Evolutionary conservation across 1,140 invertebrate genomes (phyloP).

Genomic region (Drosophila pachea): DNA sequence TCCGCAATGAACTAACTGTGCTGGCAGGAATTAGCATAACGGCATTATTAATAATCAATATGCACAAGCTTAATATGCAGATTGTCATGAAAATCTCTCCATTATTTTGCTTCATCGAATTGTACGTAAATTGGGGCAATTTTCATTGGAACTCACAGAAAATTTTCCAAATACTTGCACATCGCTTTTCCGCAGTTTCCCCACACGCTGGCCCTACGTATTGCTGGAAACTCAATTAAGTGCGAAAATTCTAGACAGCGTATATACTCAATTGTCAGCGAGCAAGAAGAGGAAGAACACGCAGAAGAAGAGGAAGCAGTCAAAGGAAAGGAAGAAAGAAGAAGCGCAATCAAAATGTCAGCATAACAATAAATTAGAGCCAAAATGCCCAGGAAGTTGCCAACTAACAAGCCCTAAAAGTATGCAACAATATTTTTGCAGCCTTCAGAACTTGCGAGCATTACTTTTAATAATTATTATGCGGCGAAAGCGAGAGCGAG

Average conservation of each 20-base stretch:
- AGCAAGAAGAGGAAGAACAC: background rate
- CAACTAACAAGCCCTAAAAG: constrained; percentile 43
- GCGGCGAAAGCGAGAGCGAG: background rate
- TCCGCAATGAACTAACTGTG: too few species aligned
- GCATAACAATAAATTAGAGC: constrained; percentile 61
- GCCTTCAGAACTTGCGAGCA: constrained; percentile 6
- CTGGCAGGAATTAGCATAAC: too few species aligned
- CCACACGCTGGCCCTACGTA: constrained; percentile 40
- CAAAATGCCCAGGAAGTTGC: constrained; percentile 30
- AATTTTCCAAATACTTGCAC: background rate
- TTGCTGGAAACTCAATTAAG: constrained; percentile 64
- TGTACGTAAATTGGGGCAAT: background rate
- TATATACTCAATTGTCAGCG: constrained; percentile 36
- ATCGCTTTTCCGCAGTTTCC: constrained; percentile 2
- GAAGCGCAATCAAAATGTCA: constrained; percentile 69
- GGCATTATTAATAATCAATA: too few species aligned
- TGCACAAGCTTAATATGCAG: too few species aligned
- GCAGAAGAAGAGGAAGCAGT: background rate
- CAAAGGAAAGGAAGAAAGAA: background rate
- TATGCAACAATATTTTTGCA: constrained; percentile 43
- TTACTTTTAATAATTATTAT: constrained; percentile 70
- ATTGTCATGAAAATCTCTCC: too few species aligned
- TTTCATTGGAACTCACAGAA: background rate
- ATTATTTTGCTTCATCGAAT: too few species aligned
- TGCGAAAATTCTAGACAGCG: constrained; percentile 51